Evolutionary conservation across 2,113 vertebrate species (phyloP).

Genomic region (Brienomyrus longianalis): DNA sequence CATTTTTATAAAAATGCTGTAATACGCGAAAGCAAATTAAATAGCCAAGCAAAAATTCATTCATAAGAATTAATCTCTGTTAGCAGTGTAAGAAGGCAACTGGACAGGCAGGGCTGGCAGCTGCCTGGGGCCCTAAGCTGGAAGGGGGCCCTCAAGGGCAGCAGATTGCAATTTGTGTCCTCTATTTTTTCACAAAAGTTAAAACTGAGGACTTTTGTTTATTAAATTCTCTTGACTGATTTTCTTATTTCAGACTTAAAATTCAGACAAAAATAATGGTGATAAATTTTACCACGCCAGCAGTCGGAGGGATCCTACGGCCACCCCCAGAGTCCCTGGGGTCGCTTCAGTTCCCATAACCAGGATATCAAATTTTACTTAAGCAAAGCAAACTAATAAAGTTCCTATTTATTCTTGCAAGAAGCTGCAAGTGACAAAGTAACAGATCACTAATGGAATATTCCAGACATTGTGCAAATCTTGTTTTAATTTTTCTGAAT

Average conservation of each 20-base stretch:
- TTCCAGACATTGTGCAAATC: not conserved
- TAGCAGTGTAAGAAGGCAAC: not conserved
- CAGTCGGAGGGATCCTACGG: not conserved
- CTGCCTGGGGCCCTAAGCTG: not conserved
- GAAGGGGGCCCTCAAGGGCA: not conserved
- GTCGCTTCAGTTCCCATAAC: not conserved
- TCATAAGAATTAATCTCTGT: not conserved
- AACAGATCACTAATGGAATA: not conserved
- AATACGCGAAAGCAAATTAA: not conserved
- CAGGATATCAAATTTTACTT: not conserved
- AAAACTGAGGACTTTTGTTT: not conserved
- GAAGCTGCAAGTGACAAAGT: not conserved
- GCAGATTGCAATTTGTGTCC: not conserved
- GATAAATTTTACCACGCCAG: not conserved
- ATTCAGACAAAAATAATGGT: not conserved
- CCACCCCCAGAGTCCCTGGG: not conserved
- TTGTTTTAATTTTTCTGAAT: not conserved
- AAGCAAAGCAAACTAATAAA: not conserved
- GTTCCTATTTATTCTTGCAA: not conserved
- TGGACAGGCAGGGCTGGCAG: not conserved
- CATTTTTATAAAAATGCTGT: not conserved
- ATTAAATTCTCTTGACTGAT: not conserved
- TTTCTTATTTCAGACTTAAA: not conserved
- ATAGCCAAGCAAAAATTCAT: not conserved
- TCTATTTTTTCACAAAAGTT: not conserved